phyloP scores from a whole-genome alignment of 2,888 invertebrate genomes.

The Notodonta ziczac region DNA sequence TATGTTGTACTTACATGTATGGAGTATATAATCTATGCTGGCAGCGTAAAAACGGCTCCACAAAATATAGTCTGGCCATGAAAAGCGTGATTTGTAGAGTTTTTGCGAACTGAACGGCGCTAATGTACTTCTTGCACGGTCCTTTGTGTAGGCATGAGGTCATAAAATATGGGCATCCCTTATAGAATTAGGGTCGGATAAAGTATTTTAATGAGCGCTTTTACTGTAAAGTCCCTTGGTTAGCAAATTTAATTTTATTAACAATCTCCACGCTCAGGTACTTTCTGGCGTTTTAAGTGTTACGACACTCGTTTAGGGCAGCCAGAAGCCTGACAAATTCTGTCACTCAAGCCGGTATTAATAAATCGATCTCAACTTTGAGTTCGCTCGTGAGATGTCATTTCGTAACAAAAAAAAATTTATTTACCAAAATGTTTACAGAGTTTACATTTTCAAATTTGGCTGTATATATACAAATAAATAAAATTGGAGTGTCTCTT shows the following conservation, averaged over 20 bases:
- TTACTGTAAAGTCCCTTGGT: neutral
- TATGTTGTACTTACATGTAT: neutral
- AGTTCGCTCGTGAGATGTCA: too few relatives aligned
- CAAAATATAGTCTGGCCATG: neutral
- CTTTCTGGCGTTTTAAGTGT: too few relatives aligned
- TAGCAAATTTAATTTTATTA: neutral
- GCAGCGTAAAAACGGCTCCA: neutral
- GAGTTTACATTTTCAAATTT: too few relatives aligned
- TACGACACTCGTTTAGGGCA: too few relatives aligned
- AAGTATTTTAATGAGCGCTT: neutral
- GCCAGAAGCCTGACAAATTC: too few relatives aligned
- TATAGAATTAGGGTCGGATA: constrained; percentile 2
- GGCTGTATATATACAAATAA: too few relatives aligned
- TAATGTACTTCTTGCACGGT: neutral
- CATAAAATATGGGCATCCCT: neutral
- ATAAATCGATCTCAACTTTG: too few relatives aligned
- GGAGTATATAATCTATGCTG: neutral
- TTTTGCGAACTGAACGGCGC: neutral
- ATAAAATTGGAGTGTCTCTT: too few relatives aligned
- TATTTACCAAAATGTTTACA: too few relatives aligned
- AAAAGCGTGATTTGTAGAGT: neutral
- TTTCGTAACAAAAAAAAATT: too few relatives aligned
- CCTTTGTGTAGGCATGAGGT: neutral
- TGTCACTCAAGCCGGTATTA: too few relatives aligned
- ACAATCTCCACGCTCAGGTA: neutral